These are phyloP conservation scores for Anser brachyrhynchus DNA, from an alignment of 2,113 vertebrate species.

Conservation along the genomic window DNA sequence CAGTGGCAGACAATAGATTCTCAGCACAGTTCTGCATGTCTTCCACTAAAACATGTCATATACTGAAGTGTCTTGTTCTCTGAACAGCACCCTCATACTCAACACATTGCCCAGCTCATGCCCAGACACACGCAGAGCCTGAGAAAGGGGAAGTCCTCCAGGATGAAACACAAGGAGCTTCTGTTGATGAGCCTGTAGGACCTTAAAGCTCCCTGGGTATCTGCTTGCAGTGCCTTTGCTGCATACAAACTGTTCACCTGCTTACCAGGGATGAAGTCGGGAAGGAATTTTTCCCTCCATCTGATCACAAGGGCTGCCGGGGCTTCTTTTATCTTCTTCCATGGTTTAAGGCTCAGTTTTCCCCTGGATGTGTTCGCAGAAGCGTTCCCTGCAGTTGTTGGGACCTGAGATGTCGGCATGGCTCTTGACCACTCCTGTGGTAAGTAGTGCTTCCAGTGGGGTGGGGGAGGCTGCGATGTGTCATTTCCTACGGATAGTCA, in stretches of 20 bases:
- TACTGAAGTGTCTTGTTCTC: neutral
- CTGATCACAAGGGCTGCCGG: neutral
- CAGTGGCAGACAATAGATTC: constrained; percentile 40
- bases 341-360: neutral
- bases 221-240: neutral
- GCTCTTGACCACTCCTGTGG: neutral
- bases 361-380: neutral
- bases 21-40: neutral
- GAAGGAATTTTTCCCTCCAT: neutral
- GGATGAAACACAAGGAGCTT: neutral
- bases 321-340: neutral
- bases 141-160: neutral
- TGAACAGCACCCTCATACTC: neutral
- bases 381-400: neutral
- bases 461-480: neutral
- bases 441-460: neutral
- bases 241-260: neutral
- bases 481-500: neutral
- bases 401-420: rapidly evolving
- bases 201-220: neutral
- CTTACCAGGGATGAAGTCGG: neutral
- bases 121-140: neutral
- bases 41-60: constrained; percentile 3
- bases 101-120: neutral
- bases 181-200: neutral